A percentile compares a stretch with the other conserved stretches of the same genome.
Conservation (phyloP, 2,797 vertebrate genomes). For the Urosaurus nigricauda region DNA sequence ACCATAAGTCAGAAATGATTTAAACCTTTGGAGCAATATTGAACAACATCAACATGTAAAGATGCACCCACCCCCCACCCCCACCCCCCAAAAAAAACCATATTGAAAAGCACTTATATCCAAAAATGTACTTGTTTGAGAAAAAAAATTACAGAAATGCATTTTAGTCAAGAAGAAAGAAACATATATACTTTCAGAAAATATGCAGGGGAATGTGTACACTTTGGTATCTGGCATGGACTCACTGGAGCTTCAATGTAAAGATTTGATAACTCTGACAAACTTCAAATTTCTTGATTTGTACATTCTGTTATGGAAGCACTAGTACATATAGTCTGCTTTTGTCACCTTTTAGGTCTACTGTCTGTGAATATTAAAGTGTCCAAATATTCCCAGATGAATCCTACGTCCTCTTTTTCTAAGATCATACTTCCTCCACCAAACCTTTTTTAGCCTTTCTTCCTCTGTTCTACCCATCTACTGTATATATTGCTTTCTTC, state of each 20-base stretch:
- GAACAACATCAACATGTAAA: too few species aligned
- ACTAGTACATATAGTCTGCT: not conserved
- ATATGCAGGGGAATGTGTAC: not conserved
- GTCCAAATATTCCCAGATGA: not conserved
- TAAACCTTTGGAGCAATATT: too few species aligned
- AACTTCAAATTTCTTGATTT: not conserved
- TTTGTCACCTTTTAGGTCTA: not conserved
- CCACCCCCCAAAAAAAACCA: too few species aligned
- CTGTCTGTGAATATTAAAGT: not conserved
- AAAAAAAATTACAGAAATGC: too few species aligned
- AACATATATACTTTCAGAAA: not conserved
- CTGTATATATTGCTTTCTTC: not conserved
- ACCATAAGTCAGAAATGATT: too few species aligned
- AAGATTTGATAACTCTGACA: not conserved
- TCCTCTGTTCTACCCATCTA: not conserved
- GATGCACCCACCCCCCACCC: too few species aligned
- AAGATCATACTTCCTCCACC: not conserved
- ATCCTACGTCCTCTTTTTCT: not conserved
- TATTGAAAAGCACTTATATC: too few species aligned
- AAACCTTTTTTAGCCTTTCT: not conserved
- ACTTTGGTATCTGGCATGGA: not conserved
- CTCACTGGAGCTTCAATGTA: not conserved
- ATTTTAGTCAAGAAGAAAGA: not conserved
- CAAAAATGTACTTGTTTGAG: not conserved
- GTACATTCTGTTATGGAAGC: not conserved